Evolutionary conservation across 2,113 vertebrate species (phyloP).

Genomic region (Eupsittula cactorum): DNA sequence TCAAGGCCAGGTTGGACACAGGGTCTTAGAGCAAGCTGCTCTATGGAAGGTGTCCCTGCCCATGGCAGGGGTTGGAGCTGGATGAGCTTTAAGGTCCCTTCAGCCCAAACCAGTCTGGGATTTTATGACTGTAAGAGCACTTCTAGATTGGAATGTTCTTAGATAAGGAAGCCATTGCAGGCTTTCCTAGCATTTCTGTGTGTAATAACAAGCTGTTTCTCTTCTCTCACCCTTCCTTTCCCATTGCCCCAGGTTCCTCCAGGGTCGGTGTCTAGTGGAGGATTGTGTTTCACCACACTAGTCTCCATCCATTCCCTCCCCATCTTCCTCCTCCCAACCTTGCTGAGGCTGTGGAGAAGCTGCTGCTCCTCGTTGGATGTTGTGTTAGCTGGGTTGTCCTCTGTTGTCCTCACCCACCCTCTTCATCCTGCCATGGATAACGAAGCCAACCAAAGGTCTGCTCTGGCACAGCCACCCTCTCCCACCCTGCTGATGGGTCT

Average conservation of each 20-base stretch:
- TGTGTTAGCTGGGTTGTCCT: background rate
- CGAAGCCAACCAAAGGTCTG: constrained; percentile 33
- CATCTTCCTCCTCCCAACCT: background rate
- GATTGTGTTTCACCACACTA: constrained; percentile 24
- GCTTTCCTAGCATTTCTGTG: rapidly evolving
- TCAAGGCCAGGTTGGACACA: no score
- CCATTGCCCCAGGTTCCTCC: background rate
- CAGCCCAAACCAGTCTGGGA: background rate
- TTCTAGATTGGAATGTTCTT: background rate
- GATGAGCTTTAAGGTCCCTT: background rate
- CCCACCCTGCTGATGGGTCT: background rate
- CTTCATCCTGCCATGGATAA: background rate
- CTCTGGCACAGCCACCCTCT: background rate
- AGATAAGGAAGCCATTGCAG: rapidly evolving
- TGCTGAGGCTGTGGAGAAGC: constrained; percentile 27
- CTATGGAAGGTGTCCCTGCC: background rate
- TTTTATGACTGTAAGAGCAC: rapidly evolving
- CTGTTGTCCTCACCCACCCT: background rate
- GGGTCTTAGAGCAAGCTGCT: background rate
- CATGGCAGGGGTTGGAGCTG: background rate
- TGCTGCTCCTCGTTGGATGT: constrained; percentile 28
- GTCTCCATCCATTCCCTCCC: constrained; percentile 27
- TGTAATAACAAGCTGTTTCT: background rate
- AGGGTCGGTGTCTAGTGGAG: background rate
- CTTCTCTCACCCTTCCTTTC: background rate